Base-by-base conservation (phyloP, 2,113 vertebrate genomes). In the Tympanuchus pallidicinctus region DNA sequence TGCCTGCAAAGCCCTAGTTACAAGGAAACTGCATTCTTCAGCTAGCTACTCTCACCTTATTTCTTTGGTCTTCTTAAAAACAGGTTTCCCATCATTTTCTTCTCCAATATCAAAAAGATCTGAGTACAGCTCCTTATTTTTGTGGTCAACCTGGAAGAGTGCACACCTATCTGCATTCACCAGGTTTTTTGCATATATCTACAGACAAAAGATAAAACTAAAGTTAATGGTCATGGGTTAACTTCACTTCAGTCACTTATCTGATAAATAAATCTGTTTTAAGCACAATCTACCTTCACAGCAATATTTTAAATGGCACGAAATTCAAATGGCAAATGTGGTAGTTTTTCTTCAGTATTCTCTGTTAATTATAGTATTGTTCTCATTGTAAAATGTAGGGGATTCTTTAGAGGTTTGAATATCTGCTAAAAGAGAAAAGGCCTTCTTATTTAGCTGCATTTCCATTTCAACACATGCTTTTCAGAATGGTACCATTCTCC, bases 101-200 rank as follows among this genome's bases (percentile, higher is more conserved):
- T 99, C 99, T 36, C 99, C 99, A 43, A 99, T 99, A 94, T 99
- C 99, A 83, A 99, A 99, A 92, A 99, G 98, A 96, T 99, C 99
- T 42, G 99, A 99, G 97, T 99, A 99, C 69, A 99, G 97, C 95
- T 99, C 99, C 97, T 99, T 98, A 97, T 99, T 99, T 97, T 98
- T 99, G 94, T 99, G 99, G 97, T 99, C 99, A 40, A 99, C 99
- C 98, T 99, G 99, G 99, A 99, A 99, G 92, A 99, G 99, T 70
- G 99, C 99, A 96, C 99, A 99, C 52, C 99, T 98, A 93, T 99
- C 99, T 86, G 99, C 99, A 96, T 99, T 99, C 98, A 99, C 99
- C 98, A 99, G 98, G 97, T 99, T 99, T 98, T 99, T 99, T 99
- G 99, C 99, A 99, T 99, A 99, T 98, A 99, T 99, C 99, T 99